phyloP scores from a whole-genome alignment of 2,113 vertebrate genomes.

The Phyllostomus hastatus region DNA sequence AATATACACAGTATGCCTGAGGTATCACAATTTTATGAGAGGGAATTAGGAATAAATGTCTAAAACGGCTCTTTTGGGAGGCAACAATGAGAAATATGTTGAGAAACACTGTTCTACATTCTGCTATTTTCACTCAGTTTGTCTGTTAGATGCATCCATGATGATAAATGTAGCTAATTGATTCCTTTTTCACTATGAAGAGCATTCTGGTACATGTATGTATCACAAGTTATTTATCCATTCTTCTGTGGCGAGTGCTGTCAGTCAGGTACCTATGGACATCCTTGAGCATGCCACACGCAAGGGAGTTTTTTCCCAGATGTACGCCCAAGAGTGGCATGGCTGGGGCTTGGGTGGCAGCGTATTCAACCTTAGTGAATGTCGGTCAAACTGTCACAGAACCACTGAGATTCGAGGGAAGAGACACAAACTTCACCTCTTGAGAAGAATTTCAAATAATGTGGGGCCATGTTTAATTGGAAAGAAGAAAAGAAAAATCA shows the following conservation, averaged over 20 bases:
- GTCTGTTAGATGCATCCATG: background rate
- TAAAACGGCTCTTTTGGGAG: background rate
- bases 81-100: background rate
- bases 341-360: background rate
- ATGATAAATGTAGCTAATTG: background rate
- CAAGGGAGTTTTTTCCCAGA: background rate
- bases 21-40: background rate
- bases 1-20: background rate
- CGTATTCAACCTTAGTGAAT: background rate
- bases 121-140: background rate
- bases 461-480: background rate
- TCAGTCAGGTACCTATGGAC: background rate
- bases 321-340: background rate
- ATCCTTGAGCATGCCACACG: background rate
- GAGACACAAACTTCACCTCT: background rate
- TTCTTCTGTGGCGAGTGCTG: background rate
- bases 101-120: background rate
- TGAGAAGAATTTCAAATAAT: background rate
- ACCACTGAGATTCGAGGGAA: background rate
- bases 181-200: background rate
- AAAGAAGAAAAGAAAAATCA: background rate
- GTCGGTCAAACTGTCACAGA: background rate
- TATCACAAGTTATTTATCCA: background rate
- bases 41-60: background rate
- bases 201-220: background rate